Evolutionary conservation across 1,140 invertebrate genomes (phyloP).

Genomic region (Odontomachus brunneus): DNA sequence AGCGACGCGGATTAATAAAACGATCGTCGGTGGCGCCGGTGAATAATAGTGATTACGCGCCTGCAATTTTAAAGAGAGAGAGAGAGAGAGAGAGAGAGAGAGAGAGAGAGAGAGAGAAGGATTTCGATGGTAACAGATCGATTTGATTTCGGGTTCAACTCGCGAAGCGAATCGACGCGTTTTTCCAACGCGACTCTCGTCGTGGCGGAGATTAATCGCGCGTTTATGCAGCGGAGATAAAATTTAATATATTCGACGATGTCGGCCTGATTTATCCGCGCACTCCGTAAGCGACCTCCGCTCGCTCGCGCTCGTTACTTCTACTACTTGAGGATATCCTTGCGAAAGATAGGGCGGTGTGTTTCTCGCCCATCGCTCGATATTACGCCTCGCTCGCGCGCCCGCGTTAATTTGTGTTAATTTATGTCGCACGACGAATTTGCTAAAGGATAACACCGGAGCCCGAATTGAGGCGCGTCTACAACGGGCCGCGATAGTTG

Average conservation of each 20-base stretch:
- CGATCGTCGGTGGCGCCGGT: background rate
- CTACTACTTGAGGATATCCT: conserved; percentile 17
- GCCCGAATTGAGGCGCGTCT: conserved; percentile 46
- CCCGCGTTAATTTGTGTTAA: conserved; percentile 53
- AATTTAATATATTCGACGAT: conserved; percentile 43
- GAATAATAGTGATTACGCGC: conserved; percentile 4
- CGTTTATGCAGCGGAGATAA: conserved; percentile 14
- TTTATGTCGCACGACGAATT: conserved; percentile 50
- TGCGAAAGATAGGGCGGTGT: background rate
- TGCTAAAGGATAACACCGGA: conserved; percentile 57
- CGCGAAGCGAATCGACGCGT: background rate
- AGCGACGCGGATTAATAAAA: background rate
- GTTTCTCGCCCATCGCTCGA: conserved; percentile 9
- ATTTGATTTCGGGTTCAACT: conserved; percentile 18
- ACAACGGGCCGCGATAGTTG: conserved; percentile 53
- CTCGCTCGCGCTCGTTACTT: conserved; percentile 3
- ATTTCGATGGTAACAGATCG: background rate
- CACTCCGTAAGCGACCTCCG: background rate
- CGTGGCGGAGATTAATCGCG: conserved; percentile 11
- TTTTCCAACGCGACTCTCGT: background rate
- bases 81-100: background rate
- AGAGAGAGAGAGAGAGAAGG: no score
- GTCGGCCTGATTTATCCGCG: conserved; percentile 24
- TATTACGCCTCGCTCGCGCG: conserved; percentile 1
- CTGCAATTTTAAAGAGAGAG: background rate